Evolutionary conservation across 1,140 invertebrate genomes (phyloP).

Genomic region (Drosophila tani): DNA sequence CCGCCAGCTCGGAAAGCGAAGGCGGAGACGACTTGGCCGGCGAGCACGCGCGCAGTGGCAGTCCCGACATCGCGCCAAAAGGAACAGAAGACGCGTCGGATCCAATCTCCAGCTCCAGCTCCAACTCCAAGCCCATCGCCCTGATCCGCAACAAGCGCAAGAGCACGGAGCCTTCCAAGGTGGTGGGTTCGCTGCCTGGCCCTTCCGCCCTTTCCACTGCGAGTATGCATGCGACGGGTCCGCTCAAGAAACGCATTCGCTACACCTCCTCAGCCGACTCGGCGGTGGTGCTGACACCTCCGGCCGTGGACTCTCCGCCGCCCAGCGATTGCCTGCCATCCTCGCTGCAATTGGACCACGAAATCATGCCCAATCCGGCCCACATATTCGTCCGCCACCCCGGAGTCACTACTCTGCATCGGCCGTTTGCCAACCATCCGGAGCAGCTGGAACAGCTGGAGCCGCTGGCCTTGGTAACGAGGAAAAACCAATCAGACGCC

Average conservation of each 20-base stretch:
- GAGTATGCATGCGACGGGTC: constrained; percentile 79
- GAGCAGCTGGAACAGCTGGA: constrained; percentile 60
- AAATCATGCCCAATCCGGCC: constrained; percentile 77
- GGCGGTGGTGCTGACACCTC: constrained; percentile 66
- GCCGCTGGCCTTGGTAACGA: constrained; percentile 71
- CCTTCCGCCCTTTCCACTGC: constrained; percentile 7
- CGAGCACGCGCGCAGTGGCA: constrained; percentile 64
- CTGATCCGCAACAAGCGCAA: constrained; percentile 89
- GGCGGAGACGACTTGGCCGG: constrained; percentile 86
- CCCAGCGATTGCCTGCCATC: constrained; percentile 56
- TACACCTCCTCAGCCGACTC: constrained; percentile 78
- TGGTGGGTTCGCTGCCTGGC: constrained; percentile 42
- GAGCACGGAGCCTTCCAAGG: constrained; percentile 88
- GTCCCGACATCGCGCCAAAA: constrained; percentile 86
- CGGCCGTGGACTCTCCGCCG: constrained; percentile 66
- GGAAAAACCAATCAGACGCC: constrained; percentile 20
- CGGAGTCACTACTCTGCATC: constrained; percentile 79
- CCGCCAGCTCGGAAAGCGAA: constrained; percentile 86
- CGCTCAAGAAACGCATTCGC: constrained; percentile 89
- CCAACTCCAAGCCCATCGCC: constrained; percentile 87
- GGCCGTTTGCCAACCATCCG: constrained; percentile 66
- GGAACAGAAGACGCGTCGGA: constrained; percentile 89
- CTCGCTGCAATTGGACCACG: constrained; percentile 84
- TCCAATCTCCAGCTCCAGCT: not conserved
- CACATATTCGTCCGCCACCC: constrained; percentile 85